Evolutionary conservation across 2,797 vertebrate species (phyloP).

Genomic region (Myioborus melanocephalus): DNA sequence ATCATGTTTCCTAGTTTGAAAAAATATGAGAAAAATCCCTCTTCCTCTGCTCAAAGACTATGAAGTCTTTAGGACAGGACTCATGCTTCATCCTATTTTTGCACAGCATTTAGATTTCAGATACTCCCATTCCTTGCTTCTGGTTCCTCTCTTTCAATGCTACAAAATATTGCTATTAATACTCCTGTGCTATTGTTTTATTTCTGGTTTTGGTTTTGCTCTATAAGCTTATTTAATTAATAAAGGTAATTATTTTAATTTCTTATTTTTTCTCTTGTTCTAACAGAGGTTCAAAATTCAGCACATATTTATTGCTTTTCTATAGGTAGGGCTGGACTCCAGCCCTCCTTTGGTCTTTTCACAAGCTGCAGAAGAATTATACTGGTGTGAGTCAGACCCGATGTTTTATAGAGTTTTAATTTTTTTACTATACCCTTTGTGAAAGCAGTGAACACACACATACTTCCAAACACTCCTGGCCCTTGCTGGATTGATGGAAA

Average conservation of each 20-base stretch:
- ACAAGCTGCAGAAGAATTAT: not conserved
- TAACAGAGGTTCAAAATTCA: not conserved
- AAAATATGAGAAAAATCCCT: not conserved
- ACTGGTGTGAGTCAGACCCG: not conserved
- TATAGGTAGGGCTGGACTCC: not conserved
- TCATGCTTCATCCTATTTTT: not conserved
- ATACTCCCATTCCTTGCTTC: not conserved
- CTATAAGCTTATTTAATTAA: not conserved
- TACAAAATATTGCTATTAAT: not conserved
- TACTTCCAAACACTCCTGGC: not conserved
- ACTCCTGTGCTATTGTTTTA: not conserved
- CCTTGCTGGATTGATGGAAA: constrained; percentile 7
- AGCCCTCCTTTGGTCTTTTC: not conserved
- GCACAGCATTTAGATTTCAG: not conserved
- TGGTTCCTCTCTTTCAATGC: not conserved
- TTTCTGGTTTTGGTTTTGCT: not conserved
- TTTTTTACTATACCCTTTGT: not conserved
- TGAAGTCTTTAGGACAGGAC: not conserved
- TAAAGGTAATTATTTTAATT: not conserved
- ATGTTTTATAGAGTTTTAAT: constrained; percentile 10
- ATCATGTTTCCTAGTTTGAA: not conserved
- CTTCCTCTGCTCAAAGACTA: not conserved
- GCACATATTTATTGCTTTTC: not conserved
- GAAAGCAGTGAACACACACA: not conserved
- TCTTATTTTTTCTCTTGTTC: not conserved